Base-by-base conservation (phyloP, 1,140 invertebrate genomes). In the Ceratina australensis region DNA sequence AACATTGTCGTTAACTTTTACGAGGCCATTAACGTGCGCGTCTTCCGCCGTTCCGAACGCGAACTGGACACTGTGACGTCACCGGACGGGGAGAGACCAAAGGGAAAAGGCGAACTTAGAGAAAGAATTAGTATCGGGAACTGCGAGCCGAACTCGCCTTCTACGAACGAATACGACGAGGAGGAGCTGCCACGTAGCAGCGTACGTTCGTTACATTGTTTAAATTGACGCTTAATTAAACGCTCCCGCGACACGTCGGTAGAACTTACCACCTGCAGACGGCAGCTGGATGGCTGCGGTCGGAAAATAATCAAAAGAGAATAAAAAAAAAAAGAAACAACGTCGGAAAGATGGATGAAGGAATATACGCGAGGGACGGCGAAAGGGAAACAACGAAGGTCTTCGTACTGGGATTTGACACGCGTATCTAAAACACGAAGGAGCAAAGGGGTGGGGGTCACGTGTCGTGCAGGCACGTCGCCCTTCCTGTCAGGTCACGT, bases 1-100 rank as follows among this genome's bases (percentile, higher is more conserved):
- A 87, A 91, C 91, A 91, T 91, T 91, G 91, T 92, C 90, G 90
- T 92, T 91, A 91, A 92, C 90, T 91, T 92, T 92, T 92, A 92
- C 88, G 91, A 91, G 75, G 89, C 86, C 89, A 90, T 92, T 92
- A 92, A 92, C 89, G 90, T 89, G 87, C 83, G 78, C 86, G 87
- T 89, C 89, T 90, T 89, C 88, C 86, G 85, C 82, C 79, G 87
- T 85, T 89, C 78, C 84, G 84, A 80, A 78, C 79, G 74, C 78
- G 81, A 80, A 78, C 87, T 90, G 89, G 87, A 89, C 90, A 72
- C 67, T 65, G 79, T 91, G 89, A 91, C 90, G 90, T 91, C 90
- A 90, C 60, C 75, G 77, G 81, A 88, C 88, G 87, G n/a, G n/a
- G 26, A 78, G 63, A 68, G 73, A 22, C 74, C 78, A 82, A 79